Evolutionary conservation across 2,797 vertebrate genomes (phyloP).

Genomic region (Neosilurus hyrtlii): DNA sequence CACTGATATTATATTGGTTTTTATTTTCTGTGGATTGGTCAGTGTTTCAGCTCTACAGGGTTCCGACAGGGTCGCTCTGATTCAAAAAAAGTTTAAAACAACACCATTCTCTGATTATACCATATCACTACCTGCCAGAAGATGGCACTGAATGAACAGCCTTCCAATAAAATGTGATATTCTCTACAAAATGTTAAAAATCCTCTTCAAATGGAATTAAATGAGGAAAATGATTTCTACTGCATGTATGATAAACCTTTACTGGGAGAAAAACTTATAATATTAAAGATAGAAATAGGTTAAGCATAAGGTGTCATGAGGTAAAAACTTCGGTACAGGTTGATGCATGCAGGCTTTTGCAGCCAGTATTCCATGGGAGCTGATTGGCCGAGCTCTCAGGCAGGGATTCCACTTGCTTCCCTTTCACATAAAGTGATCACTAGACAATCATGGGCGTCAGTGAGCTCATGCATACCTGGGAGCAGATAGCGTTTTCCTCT

Average conservation of each 20-base stretch:
- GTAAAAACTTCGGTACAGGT: not conserved
- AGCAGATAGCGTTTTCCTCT: too few species aligned
- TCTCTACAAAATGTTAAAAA: too few species aligned
- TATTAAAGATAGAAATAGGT: not conserved
- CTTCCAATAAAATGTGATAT: not conserved
- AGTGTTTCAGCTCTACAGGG: not conserved
- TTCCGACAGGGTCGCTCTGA: not conserved
- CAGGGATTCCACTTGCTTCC: too few species aligned
- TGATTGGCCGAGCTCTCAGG: not conserved
- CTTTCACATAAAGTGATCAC: too few species aligned
- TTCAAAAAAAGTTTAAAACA: not conserved
- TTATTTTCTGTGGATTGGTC: not conserved
- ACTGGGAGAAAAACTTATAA: not conserved
- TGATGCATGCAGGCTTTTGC: too few species aligned
- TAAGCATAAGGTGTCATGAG: not conserved
- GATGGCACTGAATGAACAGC: slow-evolving; percentile 30
- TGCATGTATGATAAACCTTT: not conserved
- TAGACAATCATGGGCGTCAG: too few species aligned
- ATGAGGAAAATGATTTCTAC: not conserved
- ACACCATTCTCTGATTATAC: too few species aligned
- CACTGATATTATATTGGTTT: not conserved
- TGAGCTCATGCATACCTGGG: too few species aligned
- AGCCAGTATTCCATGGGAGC: not conserved
- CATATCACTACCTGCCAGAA: slow-evolving; percentile 19
- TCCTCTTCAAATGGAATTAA: not conserved